Conservation (phyloP, 2,888 invertebrate species). For the Rotaria sp. region DNA sequence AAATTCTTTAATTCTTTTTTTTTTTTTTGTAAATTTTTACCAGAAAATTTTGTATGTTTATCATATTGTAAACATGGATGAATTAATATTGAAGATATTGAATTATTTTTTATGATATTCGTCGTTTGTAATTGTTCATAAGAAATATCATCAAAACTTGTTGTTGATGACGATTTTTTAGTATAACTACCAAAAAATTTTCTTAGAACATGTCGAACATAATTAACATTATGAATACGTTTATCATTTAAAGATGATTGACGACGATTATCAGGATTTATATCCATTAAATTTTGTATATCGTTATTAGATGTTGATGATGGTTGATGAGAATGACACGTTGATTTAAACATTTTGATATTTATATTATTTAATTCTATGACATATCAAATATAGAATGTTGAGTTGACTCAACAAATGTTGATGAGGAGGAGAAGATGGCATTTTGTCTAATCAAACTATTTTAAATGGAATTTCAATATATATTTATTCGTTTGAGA, state of each 20-base stretch:
- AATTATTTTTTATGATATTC: neutral
- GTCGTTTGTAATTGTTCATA: neutral
- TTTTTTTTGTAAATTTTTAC: neutral
- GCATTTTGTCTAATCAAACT: neutral
- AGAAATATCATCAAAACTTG: neutral
- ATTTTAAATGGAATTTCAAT: neutral
- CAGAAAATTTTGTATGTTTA: conserved; percentile 24
- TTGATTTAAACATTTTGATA: neutral
- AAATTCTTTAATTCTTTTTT: neutral
- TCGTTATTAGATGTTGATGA: neutral
- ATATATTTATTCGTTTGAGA: neutral
- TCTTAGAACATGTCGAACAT: conserved; percentile 2
- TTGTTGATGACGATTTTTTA: neutral
- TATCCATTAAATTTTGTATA: neutral
- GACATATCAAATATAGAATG: no score
- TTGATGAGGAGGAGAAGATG: neutral
- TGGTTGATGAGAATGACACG: neutral
- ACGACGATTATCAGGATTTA: neutral
- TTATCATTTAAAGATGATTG: neutral
- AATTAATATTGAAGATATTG: neutral
- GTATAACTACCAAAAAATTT: neutral
- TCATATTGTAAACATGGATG: neutral
- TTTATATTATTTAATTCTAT: neutral
- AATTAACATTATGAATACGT: neutral
- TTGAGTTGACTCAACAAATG: no score